phyloP scores from a whole-genome alignment of 2,113 vertebrate genomes.

The Ciconia stormi region DNA sequence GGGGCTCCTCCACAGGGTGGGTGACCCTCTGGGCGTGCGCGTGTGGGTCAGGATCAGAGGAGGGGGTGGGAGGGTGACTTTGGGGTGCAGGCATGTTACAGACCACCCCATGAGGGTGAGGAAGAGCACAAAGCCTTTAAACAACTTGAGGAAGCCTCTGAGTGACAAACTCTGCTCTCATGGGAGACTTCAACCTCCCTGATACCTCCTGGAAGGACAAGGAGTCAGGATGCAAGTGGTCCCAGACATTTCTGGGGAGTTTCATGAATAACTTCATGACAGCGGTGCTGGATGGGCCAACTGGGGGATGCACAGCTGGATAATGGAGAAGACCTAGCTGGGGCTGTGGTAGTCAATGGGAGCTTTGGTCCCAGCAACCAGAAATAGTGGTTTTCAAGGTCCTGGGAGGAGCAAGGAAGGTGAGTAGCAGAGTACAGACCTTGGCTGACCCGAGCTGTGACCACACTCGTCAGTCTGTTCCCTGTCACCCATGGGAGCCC shows the following conservation, averaged over 20 bases:
- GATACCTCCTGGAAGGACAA: not conserved
- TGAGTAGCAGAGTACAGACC: not conserved
- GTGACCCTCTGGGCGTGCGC: not conserved
- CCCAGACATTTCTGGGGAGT: not conserved
- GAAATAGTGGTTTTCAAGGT: not conserved
- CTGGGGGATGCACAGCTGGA: not conserved
- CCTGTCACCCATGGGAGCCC: not conserved
- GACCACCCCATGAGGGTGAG: not conserved
- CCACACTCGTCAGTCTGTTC: not conserved
- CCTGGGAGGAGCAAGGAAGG: not conserved
- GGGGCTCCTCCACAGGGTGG: not conserved
- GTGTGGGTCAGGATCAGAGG: not conserved
- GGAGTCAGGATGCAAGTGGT: rapidly evolving
- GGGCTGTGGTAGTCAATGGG: not conserved
- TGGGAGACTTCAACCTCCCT: not conserved
- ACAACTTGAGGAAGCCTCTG: not conserved
- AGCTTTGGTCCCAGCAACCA: not conserved
- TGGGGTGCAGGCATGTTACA: not conserved
- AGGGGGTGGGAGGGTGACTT: not conserved
- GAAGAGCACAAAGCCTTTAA: not conserved
- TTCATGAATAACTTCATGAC: not conserved
- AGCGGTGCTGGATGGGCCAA: not conserved
- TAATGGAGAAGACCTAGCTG: not conserved
- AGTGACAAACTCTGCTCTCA: not conserved
- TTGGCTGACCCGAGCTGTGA: not conserved